phyloP scores from a whole-genome alignment of 2,113 vertebrate species.

The Lanius ludovicianus region DNA sequence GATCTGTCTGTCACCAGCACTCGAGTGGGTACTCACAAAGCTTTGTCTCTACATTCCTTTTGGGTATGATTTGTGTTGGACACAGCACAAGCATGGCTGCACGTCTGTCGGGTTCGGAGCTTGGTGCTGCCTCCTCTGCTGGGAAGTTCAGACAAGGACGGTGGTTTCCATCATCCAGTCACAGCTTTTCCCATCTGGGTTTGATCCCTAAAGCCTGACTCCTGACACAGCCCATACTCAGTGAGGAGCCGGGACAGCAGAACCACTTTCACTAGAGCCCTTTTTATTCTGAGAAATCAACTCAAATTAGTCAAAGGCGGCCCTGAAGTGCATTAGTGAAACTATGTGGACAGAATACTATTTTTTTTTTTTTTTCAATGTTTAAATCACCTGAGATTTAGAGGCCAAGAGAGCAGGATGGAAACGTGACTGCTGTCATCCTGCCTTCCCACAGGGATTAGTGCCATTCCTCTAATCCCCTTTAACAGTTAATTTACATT shows the following conservation, averaged over 20 bases:
- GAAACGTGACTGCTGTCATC: neutral
- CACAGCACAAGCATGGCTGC: neutral
- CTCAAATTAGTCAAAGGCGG: neutral
- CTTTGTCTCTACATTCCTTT: neutral
- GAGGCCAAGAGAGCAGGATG: neutral
- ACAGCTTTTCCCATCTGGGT: neutral
- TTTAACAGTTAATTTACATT: conserved; percentile 3
- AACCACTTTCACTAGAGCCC: neutral
- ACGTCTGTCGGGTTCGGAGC: neutral
- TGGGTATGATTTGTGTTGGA: neutral
- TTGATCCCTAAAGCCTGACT: neutral
- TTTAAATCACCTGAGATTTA: neutral
- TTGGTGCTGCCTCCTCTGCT: neutral
- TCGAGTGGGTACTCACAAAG: accelerated
- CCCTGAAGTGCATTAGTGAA: neutral
- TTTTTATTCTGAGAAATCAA: neutral
- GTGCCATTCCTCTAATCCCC: neutral
- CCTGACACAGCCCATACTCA: neutral
- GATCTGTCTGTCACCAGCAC: neutral
- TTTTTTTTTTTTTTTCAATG: neutral
- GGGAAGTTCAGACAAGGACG: neutral
- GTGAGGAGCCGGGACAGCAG: accelerated
- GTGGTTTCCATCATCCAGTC: neutral
- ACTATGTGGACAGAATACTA: neutral
- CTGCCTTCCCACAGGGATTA: conserved; percentile 17